These are phyloP conservation scores for Hormiphora californensis DNA, from an alignment of 37 sponge, comb jelly and placozoan species.

Conservation along the genomic window DNA sequence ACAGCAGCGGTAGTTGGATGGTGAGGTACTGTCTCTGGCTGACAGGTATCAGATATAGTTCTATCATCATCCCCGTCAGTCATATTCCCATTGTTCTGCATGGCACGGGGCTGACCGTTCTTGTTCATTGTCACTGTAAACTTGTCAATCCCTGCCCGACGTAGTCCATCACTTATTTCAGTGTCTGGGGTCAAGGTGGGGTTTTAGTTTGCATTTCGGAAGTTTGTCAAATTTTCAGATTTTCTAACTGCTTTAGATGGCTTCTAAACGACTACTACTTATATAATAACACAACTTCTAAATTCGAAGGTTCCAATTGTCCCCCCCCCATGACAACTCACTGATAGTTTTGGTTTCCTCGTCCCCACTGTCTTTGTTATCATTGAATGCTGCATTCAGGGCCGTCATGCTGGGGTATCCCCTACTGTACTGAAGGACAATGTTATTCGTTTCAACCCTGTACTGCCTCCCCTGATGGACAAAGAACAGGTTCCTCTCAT, in stretches of 20 bases:
- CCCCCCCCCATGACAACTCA: too few relatives aligned
- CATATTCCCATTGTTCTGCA: neutral
- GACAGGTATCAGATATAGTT: neutral
- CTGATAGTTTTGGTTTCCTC: constrained; percentile 15
- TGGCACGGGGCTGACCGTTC: neutral
- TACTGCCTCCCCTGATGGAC: neutral
- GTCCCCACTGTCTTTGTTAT: too few relatives aligned
- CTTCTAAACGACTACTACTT: too few relatives aligned
- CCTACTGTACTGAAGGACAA: neutral
- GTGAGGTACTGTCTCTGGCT: too few relatives aligned
- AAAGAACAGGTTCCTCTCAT: constrained; percentile 11
- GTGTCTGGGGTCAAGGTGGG: neutral
- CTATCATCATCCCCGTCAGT: neutral
- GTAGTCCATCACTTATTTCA: neutral
- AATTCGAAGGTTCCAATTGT: too few relatives aligned
- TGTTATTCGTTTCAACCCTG: neutral
- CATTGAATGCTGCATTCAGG: constrained; percentile 3
- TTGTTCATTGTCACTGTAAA: constrained; percentile 10
- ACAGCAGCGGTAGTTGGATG: too few relatives aligned
- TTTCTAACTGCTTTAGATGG: too few relatives aligned
- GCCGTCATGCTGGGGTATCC: constrained; percentile 28
- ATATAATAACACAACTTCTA: too few relatives aligned
- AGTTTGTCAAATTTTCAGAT: too few relatives aligned
- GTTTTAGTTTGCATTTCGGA: too few relatives aligned
- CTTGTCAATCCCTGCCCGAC: neutral